A percentile compares a stretch with the other conserved stretches of the same genome.
Conservation (phyloP, 2,888 invertebrate genomes). For the Pachymerium ferrugineum region DNA sequence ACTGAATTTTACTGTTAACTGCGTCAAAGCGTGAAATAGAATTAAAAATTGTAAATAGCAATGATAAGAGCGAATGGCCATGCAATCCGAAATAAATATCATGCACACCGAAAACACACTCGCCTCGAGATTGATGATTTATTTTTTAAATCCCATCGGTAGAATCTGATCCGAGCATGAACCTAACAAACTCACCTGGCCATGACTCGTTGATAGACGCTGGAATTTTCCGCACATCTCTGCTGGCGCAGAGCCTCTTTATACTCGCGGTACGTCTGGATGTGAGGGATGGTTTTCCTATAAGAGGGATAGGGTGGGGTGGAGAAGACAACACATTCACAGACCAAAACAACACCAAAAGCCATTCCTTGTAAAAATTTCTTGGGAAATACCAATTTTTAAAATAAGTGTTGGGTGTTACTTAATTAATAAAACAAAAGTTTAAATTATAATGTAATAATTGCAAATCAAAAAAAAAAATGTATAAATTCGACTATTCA, state of each 20-base stretch:
- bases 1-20: not conserved
- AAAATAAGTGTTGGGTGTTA: no score
- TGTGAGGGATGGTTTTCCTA: slow-evolving; percentile 29
- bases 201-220: slow-evolving; percentile 36
- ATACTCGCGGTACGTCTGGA: slow-evolving; percentile 59
- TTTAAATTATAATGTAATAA: not conserved
- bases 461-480: not conserved
- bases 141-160: no score
- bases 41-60: not conserved
- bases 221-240: slow-evolving; percentile 59
- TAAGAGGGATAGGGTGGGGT: not conserved
- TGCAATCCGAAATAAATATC: not conserved
- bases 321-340: slow-evolving; percentile 19
- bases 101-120: not conserved
- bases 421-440: not conserved
- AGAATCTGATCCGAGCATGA: not conserved
- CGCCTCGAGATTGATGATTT: not conserved
- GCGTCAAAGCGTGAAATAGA: not conserved
- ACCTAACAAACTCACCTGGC: not conserved
- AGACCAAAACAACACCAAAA: not conserved
- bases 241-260: slow-evolving; percentile 83
- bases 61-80: not conserved
- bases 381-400: no score
- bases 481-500: not conserved
- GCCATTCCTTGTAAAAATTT: not conserved